phyloP scores from a whole-genome alignment of 2,888 invertebrate species.

The Pardosa pseudoannulata region DNA sequence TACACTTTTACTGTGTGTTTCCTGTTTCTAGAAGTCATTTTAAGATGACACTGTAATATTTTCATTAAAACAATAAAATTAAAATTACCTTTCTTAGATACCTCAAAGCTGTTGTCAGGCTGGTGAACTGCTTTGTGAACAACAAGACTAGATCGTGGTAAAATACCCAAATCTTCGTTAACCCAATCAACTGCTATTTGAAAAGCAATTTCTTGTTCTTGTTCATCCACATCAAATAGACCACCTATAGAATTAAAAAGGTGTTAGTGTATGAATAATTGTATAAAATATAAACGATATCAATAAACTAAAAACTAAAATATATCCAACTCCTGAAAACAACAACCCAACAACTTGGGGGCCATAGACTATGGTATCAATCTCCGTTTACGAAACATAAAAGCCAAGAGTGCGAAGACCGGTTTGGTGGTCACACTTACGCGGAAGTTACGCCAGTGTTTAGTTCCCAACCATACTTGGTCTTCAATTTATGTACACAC shows the following conservation, averaged over 20 bases:
- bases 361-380: too few species aligned
- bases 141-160: conserved; percentile 36
- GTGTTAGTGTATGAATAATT: too few species aligned
- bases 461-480: too few species aligned
- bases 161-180: conserved; percentile 34
- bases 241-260: conserved; percentile 38
- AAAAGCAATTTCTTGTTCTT: conserved; percentile 63
- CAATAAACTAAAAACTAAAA: not conserved
- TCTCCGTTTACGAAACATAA: too few species aligned
- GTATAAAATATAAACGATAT: not conserved
- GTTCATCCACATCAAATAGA: conserved; percentile 62
- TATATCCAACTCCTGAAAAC: too few species aligned
- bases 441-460: too few species aligned
- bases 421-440: too few species aligned
- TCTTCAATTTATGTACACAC: too few species aligned
- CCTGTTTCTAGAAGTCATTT: not conserved
- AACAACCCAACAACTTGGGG: too few species aligned
- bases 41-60: not conserved
- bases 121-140: conserved; percentile 37
- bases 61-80: too few species aligned
- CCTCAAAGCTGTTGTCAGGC: conserved; percentile 54
- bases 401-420: too few species aligned
- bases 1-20: too few species aligned
- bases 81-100: conserved; percentile 48
- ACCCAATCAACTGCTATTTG: conserved; percentile 61